Evolutionary conservation across 2,797 vertebrate species (phyloP).

Genomic region (Tapirus indicus): DNA sequence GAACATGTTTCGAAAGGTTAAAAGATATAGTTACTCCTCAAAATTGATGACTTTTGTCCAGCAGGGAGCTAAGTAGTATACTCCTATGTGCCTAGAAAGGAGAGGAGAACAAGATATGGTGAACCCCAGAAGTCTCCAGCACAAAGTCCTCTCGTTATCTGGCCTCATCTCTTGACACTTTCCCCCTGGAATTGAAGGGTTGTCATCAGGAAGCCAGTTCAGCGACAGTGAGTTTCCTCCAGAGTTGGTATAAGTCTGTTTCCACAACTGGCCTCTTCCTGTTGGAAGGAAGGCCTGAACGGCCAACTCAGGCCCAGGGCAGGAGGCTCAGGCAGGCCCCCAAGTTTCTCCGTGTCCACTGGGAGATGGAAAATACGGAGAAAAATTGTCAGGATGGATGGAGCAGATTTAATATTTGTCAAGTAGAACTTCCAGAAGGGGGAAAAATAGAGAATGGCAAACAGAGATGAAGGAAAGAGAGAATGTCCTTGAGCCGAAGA

Average conservation of each 20-base stretch:
- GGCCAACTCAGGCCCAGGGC: neutral
- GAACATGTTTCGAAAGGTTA: neutral
- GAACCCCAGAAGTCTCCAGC: neutral
- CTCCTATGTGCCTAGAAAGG: neutral
- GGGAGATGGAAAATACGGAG: neutral
- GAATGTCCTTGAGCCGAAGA: neutral
- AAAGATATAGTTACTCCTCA: neutral
- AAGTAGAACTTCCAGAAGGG: conserved; percentile 1
- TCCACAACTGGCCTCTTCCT: neutral
- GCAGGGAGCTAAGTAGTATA: neutral
- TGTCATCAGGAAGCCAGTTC: neutral
- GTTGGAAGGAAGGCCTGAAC: neutral
- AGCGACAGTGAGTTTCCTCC: neutral
- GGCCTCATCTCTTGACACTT: neutral
- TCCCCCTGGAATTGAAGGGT: neutral
- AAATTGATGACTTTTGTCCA: neutral
- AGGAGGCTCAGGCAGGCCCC: neutral
- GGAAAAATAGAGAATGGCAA: neutral
- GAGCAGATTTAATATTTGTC: neutral
- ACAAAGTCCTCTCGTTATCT: neutral
- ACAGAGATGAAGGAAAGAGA: neutral
- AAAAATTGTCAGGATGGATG: neutral
- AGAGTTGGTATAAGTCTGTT: neutral
- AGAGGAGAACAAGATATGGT: neutral
- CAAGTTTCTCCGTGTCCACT: neutral